These are phyloP conservation scores for Thymelicus acteon DNA, from an alignment of 2,888 invertebrate genomes.

Conservation along the genomic window DNA sequence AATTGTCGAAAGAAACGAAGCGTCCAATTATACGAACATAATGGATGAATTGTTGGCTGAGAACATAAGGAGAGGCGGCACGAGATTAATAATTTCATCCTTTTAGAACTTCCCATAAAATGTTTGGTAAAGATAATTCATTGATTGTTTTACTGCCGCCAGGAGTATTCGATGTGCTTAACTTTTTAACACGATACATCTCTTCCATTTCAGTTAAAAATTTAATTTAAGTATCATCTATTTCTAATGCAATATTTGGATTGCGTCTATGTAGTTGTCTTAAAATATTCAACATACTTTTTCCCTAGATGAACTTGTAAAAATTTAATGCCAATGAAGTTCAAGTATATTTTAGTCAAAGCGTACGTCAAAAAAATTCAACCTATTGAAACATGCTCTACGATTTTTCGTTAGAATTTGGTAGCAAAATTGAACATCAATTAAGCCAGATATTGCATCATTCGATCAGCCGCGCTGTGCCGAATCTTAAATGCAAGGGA, in stretches of 20 bases:
- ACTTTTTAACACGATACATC: background rate
- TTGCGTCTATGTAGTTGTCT: no score
- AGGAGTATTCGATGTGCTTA: constrained; percentile 5
- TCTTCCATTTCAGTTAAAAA: constrained; percentile 12
- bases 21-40: constrained; percentile 30
- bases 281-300: no score
- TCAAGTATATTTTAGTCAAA: no score
- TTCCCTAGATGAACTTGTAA: no score
- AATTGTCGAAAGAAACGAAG: constrained; percentile 38
- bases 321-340: no score
- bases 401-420: background rate
- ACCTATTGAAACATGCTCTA: no score
- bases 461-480: constrained; percentile 20
- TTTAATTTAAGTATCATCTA: constrained; percentile 9
- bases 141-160: constrained; percentile 29
- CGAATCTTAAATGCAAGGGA: constrained; percentile 26
- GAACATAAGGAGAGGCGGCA: constrained; percentile 18
- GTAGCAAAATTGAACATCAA: background rate
- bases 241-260: no score
- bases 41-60: constrained; percentile 37
- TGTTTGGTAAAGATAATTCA: constrained; percentile 19
- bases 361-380: no score
- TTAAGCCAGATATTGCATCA: constrained; percentile 12
- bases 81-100: constrained; percentile 28
- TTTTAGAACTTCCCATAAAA: constrained; percentile 34